A percentile compares a stretch with the other conserved stretches of the same genome.
Evolutionary conservation across 1,140 invertebrate genomes (phyloP).

Genomic region (Nasonia longicornis): DNA sequence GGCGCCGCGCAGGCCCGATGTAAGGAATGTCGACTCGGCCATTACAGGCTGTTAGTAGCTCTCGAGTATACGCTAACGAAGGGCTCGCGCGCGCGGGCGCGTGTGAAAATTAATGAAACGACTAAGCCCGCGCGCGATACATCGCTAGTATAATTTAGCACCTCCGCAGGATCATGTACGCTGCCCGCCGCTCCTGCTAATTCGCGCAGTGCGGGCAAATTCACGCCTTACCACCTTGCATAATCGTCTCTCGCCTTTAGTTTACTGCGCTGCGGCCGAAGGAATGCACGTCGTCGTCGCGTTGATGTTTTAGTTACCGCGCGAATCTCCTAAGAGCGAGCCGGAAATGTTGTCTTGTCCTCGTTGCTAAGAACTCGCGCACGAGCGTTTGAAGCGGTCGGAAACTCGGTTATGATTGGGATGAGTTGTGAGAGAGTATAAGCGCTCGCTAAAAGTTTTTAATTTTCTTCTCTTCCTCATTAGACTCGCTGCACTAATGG

Average conservation of each 20-base stretch:
- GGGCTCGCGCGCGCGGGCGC: no score
- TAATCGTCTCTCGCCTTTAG: neutral
- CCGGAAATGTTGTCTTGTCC: neutral
- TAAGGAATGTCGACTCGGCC: neutral
- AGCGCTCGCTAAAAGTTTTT: no score
- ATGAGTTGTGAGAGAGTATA: no score
- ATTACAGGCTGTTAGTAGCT: neutral
- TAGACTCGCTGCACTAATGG: no score
- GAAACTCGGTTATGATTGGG: no score
- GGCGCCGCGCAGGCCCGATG: neutral
- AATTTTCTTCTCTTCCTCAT: no score
- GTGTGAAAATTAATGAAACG: slow-evolving; percentile 1
- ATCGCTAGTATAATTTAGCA: neutral
- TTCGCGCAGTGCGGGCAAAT: neutral
- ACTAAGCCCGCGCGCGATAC: neutral
- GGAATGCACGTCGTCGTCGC: neutral
- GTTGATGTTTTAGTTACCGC: neutral
- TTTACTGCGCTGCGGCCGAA: neutral
- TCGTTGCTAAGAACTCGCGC: neutral
- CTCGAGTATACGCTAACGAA: neutral
- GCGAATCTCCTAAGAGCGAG: neutral
- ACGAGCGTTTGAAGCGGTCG: neutral
- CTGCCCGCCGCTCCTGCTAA: neutral
- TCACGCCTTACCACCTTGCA: neutral
- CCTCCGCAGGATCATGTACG: neutral